Conservation (phyloP, 2,113 vertebrate genomes). For the Propithecus coquereli region DNA sequence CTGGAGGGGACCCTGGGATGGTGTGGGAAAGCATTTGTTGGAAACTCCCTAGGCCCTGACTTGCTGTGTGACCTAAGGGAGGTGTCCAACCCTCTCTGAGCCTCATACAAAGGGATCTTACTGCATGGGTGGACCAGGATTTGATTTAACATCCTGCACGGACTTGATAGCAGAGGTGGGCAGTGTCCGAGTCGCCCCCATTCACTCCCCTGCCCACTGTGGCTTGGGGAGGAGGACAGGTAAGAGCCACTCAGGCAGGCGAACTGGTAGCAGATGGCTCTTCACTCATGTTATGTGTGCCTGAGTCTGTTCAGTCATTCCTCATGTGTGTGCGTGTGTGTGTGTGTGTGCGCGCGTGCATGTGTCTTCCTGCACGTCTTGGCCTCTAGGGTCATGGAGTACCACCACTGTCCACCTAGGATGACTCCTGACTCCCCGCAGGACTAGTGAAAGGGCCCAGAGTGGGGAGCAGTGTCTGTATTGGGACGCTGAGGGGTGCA, state of each 20-base stretch:
- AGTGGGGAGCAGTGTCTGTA: not conserved
- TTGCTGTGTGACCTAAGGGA: not conserved
- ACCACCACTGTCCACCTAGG: accelerated
- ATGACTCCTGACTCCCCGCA: not conserved
- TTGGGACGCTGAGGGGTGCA: not conserved
- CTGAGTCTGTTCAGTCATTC: not conserved
- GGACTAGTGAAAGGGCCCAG: not conserved
- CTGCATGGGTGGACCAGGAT: not conserved
- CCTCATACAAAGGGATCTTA: not conserved
- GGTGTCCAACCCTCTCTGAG: not conserved
- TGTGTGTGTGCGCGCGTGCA: not conserved
- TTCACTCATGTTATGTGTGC: not conserved
- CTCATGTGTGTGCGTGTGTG: not conserved
- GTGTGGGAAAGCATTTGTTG: not conserved
- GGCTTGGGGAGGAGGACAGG: not conserved
- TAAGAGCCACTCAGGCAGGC: not conserved
- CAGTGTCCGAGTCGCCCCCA: accelerated
- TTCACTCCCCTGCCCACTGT: not conserved
- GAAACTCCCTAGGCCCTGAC: not conserved
- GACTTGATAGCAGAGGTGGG: not conserved
- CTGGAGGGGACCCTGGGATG: not conserved
- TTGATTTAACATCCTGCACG: not conserved
- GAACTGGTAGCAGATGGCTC: not conserved
- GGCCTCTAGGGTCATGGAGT: not conserved
- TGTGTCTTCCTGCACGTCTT: not conserved